Conservation (phyloP, 2,888 invertebrate genomes). For the Drosophila antonietae region DNA sequence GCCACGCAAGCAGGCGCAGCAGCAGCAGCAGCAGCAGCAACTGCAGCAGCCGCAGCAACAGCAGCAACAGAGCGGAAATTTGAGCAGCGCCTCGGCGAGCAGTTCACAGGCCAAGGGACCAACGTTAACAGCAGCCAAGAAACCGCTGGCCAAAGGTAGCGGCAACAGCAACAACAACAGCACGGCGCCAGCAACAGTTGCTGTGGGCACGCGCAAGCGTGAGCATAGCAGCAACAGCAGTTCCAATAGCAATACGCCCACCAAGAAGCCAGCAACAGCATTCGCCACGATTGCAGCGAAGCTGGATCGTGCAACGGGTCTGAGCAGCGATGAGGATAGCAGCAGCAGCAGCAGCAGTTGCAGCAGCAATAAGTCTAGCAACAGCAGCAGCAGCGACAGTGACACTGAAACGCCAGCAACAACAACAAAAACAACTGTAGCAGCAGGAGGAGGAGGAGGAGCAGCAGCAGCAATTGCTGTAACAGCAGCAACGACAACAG, state of each 20-base stretch:
- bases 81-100: conserved; percentile 76
- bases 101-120: conserved; percentile 80
- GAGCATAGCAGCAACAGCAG: conserved; percentile 68
- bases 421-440: background rate
- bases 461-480: conserved; percentile 14
- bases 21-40: conserved; percentile 43
- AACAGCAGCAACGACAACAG: background rate
- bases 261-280: conserved; percentile 74
- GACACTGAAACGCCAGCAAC: background rate
- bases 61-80: conserved; percentile 64
- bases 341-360: conserved; percentile 62
- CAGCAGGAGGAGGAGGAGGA: conserved; percentile 6
- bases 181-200: conserved; percentile 19
- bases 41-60: conserved; percentile 41
- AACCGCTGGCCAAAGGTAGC: conserved; percentile 69
- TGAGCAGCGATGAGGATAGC: conserved; percentile 58
- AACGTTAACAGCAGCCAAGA: conserved; percentile 82
- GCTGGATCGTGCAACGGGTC: background rate
- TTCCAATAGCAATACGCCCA: conserved; percentile 67
- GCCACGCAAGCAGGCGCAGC: conserved; percentile 83
- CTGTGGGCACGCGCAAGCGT: conserved; percentile 81
- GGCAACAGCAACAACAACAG: conserved; percentile 51
- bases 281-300: conserved; percentile 42
- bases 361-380: conserved; percentile 36
- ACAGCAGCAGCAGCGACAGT: conserved; percentile 32